Conservation (phyloP, 2,113 vertebrate genomes). For the Excalfactoria chinensis region DNA sequence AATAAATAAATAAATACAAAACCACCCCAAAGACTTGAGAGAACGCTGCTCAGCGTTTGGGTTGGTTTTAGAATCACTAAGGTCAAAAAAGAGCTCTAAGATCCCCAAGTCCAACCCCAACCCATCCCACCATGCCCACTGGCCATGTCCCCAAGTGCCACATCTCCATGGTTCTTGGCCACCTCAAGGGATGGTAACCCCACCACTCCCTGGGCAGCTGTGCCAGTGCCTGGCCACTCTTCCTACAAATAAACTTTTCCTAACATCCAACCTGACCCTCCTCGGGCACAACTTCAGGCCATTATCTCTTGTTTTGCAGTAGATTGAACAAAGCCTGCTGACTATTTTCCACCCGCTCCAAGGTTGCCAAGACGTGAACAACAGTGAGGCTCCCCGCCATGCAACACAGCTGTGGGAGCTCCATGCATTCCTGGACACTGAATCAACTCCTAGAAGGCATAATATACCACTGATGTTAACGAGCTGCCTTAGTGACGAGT, state of each 20-base stretch:
- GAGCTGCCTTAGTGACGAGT: not conserved
- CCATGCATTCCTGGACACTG: not conserved
- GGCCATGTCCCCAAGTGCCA: no score
- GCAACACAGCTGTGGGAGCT: not conserved
- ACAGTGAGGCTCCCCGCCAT: not conserved
- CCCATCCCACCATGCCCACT: no score
- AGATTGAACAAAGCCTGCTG: not conserved
- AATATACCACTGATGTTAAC: not conserved
- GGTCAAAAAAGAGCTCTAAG: no score
- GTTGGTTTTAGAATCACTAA: not conserved
- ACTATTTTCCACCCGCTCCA: not conserved
- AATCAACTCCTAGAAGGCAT: not conserved
- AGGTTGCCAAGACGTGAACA: not conserved
- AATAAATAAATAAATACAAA: not conserved
- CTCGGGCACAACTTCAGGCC: no score
- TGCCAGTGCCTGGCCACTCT: no score
- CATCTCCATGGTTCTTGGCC: no score
- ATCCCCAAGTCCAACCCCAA: no score
- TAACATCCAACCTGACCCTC: no score
- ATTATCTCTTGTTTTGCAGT: not conserved
- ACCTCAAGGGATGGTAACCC: no score
- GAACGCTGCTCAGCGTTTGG: not conserved
- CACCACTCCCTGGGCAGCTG: no score
- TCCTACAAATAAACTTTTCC: no score
- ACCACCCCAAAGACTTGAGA: not conserved